A percentile compares a stretch with the other conserved stretches of the same genome.
phyloP scores from a whole-genome alignment of 2,888 invertebrate genomes.

The Cremastobaeus sp. region DNA sequence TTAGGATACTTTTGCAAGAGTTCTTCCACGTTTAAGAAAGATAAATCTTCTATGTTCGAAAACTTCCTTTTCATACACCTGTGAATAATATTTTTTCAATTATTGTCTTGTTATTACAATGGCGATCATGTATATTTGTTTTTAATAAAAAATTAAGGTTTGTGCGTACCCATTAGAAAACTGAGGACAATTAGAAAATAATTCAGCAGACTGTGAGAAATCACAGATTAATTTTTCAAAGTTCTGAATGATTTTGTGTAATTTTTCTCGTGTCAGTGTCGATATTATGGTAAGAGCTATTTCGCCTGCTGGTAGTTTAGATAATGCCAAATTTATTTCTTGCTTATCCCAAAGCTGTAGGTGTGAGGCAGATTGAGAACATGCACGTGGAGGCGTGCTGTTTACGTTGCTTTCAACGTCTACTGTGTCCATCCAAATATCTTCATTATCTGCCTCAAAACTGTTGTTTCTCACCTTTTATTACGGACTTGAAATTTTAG shows the following conservation, averaged over 20 bases:
- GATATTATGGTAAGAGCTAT: constrained; percentile 68
- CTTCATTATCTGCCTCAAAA: constrained; percentile 61
- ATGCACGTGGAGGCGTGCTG: too few species aligned
- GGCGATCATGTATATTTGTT: too few species aligned
- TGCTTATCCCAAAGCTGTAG: constrained; percentile 72
- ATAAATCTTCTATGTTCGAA: constrained; percentile 67
- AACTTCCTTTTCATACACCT: constrained; percentile 63
- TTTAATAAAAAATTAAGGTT: too few species aligned
- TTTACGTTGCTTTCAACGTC: constrained; percentile 67
- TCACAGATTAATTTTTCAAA: constrained; percentile 52
- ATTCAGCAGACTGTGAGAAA: constrained; percentile 35
- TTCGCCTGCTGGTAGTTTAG: constrained; percentile 72
- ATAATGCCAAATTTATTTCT: constrained; percentile 68
- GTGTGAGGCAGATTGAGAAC: too few species aligned
- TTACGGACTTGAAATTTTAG: too few species aligned
- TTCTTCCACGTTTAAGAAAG: constrained; percentile 76
- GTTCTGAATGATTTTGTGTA: constrained; percentile 65
- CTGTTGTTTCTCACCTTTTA: constrained; percentile 27
- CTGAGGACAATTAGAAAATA: constrained; percentile 52
- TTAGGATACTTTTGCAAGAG: constrained; percentile 78
- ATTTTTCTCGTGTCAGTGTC: constrained; percentile 64
- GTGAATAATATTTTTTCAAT: neutral
- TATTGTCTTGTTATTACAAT: neutral
- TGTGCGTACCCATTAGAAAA: constrained; percentile 62
- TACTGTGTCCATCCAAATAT: constrained; percentile 69